These are phyloP conservation scores for Porites rus DNA, from an alignment of 92 coral and sea anemone genomes.

Conservation along the genomic window DNA sequence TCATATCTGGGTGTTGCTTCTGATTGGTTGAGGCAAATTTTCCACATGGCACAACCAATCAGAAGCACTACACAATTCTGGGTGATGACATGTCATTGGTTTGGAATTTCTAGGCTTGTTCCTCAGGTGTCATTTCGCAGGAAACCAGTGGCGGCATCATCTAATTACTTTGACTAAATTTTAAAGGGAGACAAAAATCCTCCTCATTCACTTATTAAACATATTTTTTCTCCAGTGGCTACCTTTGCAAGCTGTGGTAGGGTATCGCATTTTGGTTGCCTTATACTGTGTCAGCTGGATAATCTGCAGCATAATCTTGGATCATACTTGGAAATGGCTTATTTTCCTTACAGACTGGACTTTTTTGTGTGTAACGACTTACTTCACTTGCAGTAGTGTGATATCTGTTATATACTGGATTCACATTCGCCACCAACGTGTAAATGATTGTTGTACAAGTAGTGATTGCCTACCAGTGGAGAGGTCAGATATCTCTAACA, in stretches of 20 bases:
- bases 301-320: constrained; percentile 62
- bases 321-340: constrained; percentile 71
- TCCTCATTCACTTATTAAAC: too few relatives aligned
- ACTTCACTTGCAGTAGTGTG: constrained; percentile 61
- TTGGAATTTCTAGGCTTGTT: too few relatives aligned
- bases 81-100: too few relatives aligned
- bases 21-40: too few relatives aligned
- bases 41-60: too few relatives aligned
- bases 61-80: too few relatives aligned
- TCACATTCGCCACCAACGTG: background rate
- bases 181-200: too few relatives aligned
- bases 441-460: background rate
- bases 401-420: constrained; percentile 28
- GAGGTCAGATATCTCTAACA: background rate
- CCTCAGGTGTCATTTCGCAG: too few relatives aligned
- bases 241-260: constrained; percentile 44
- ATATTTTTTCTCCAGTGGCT: constrained; percentile 57
- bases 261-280: constrained; percentile 63
- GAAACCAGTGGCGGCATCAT: too few relatives aligned
- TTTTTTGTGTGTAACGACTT: constrained; percentile 57
- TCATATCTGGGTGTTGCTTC: too few relatives aligned
- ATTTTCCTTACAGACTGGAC: constrained; percentile 87
- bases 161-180: too few relatives aligned
- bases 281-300: constrained; percentile 75
- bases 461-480: background rate